Evolutionary conservation across 2,797 vertebrate species (phyloP), one percentile per base, ranked within the genome.

Genomic region (Microctenopoma stevenorrisi): DNA sequence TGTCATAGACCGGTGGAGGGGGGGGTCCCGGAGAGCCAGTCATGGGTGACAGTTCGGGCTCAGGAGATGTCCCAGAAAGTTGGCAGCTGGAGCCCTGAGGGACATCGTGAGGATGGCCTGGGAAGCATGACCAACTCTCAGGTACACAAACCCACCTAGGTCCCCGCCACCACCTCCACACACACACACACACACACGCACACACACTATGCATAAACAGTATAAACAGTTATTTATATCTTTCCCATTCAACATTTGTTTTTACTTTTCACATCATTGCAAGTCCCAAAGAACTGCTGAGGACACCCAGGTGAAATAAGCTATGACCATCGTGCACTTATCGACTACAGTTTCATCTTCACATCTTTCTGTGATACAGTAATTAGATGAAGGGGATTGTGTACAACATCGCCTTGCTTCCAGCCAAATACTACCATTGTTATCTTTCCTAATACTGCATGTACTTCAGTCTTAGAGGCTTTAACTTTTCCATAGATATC

Each of bases 51-150:
- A 0, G 94, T 94, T 57, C 93, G 96, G 15, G 97, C 97, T 40
- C 96, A 97, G 89, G 96, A 97, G 92, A 97, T 99, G 95, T 96
- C 97, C 84, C 95, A 97, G 92, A 96, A 94, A 74, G 96, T 92
- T 0, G 96, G 96, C 56, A 96, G 95, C 12, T 98, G 97, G 97
- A 98, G 96, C 83, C 96, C 97, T 0, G 97, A 98, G 80, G 94
- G 92, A 63, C 95, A 91, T 70, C 90, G 93, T 4, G 92, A 95
- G 5, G 94, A 96, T 2, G 80, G 93, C 64, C 91, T 94, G 59
- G 95, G 94, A 76, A 95, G 92, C 92, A 95, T 94, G 88, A 94
- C 92, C 82, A 95, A 94, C 88, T 95, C 95, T 42, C 97, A 98
- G 97, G 97, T 98, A 54, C n/a, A 68, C 9, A 28, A 65, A 60